phyloP scores from a whole-genome alignment of 2,113 vertebrate genomes.

The Corydoras sp. region DNA sequence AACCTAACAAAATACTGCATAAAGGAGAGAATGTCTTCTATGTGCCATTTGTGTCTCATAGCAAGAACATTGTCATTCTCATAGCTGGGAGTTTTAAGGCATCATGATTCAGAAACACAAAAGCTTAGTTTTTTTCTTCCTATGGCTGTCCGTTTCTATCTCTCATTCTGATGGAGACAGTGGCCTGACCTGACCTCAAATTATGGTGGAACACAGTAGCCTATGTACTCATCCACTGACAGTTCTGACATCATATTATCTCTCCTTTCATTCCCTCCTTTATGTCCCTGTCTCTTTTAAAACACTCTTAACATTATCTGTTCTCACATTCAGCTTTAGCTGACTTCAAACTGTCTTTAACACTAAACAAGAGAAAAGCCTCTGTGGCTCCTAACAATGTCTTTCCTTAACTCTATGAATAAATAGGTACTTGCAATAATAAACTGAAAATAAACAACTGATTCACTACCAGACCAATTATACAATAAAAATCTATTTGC shows the following conservation, averaged over 20 bases:
- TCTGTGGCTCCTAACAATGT: neutral
- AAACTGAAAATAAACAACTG: neutral
- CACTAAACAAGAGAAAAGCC: too few species aligned
- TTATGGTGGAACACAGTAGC: slow-evolving; percentile 13
- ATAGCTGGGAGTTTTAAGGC: slow-evolving; percentile 10
- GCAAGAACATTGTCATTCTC: slow-evolving; percentile 4
- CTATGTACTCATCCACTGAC: neutral
- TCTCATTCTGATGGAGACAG: slow-evolving; percentile 7
- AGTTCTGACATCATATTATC: slow-evolving; percentile 15
- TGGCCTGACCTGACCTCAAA: slow-evolving; percentile 15
- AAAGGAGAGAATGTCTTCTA: neutral
- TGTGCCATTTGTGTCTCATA: neutral
- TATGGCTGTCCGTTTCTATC: neutral
- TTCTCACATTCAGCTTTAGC: neutral
- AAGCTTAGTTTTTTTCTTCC: slow-evolving; percentile 4
- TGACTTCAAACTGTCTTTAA: neutral
- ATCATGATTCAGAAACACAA: neutral
- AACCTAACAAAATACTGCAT: slow-evolving; percentile 5
- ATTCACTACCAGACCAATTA: too few species aligned
- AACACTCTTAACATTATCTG: slow-evolving; percentile 1
- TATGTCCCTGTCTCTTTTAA: neutral
- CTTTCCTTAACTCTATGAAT: neutral
- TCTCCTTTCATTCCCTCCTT: slow-evolving; percentile 8
- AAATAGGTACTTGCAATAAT: neutral
- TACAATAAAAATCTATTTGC: too few species aligned